These are phyloP conservation scores for Okapia johnstoni DNA, from an alignment of 2,113 vertebrate genomes.

Conservation along the genomic window DNA sequence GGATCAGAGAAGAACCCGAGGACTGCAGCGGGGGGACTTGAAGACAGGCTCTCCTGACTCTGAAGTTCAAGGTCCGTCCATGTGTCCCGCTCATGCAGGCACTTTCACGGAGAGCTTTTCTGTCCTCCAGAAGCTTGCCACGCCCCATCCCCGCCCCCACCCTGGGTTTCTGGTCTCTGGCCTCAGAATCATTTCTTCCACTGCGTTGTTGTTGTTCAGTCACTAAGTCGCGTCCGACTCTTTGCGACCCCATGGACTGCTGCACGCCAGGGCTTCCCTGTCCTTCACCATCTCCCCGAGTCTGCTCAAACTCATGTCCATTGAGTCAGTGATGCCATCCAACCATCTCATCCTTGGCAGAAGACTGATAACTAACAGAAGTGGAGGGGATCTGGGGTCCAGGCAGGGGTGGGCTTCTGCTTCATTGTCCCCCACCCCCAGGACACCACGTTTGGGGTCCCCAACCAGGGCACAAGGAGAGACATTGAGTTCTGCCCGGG, in stretches of 20 bases:
- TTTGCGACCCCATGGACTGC: neutral
- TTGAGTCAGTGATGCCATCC: neutral
- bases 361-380: neutral
- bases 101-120: neutral
- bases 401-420: too few relatives aligned
- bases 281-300: neutral
- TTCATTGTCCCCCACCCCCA: neutral
- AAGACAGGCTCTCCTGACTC: neutral
- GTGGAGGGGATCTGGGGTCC: too few relatives aligned
- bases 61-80: neutral
- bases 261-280: neutral
- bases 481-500: too few relatives aligned
- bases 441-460: neutral
- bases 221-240: neutral
- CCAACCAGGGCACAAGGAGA: neutral
- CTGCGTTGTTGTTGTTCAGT: neutral
- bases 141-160: rapidly evolving
- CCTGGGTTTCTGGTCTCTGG: neutral
- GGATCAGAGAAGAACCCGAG: neutral
- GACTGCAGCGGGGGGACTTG: neutral
- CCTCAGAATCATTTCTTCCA: neutral
- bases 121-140: neutral
- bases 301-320: neutral
- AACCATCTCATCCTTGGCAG: neutral
- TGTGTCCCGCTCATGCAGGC: rapidly evolving